Conservation (phyloP, 1,140 invertebrate genomes). For the Varroa destructor region DNA sequence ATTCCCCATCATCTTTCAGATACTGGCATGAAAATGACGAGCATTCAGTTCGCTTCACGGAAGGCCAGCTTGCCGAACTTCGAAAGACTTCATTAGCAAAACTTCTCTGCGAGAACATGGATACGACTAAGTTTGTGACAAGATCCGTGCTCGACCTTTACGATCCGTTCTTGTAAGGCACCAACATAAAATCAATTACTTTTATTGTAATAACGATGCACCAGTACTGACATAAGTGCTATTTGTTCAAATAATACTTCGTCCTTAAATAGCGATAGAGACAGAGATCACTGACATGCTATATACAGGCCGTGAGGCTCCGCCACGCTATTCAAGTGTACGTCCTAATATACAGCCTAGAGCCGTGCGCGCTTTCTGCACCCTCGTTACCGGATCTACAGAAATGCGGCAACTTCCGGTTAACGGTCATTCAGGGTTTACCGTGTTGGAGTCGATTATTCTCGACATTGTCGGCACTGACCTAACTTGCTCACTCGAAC, state of each 20-base stretch:
- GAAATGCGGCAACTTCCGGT: no score
- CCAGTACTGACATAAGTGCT: background rate
- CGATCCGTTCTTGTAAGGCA: conserved; percentile 67
- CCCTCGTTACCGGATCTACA: no score
- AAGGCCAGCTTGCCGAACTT: conserved; percentile 74
- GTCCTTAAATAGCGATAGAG: background rate
- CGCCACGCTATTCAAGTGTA: background rate
- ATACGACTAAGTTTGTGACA: conserved; percentile 70
- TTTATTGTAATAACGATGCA: background rate
- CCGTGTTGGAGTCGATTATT: no score
- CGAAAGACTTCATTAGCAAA: conserved; percentile 79
- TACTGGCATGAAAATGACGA: conserved; percentile 91
- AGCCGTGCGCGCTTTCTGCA: no score
- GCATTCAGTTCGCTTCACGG: conserved; percentile 63
- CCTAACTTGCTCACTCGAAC: no score
- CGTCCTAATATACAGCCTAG: no score
- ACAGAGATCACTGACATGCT: background rate
- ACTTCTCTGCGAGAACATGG: conserved; percentile 83
- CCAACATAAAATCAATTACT: background rate
- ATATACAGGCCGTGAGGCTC: background rate
- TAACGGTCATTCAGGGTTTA: no score
- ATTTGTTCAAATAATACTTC: background rate
- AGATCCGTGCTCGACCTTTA: conserved; percentile 72
- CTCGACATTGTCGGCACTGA: no score
- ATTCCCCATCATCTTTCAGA: conserved; percentile 37